phyloP scores from a whole-genome alignment of 1,140 invertebrate genomes.

The Solenopsis invicta region DNA sequence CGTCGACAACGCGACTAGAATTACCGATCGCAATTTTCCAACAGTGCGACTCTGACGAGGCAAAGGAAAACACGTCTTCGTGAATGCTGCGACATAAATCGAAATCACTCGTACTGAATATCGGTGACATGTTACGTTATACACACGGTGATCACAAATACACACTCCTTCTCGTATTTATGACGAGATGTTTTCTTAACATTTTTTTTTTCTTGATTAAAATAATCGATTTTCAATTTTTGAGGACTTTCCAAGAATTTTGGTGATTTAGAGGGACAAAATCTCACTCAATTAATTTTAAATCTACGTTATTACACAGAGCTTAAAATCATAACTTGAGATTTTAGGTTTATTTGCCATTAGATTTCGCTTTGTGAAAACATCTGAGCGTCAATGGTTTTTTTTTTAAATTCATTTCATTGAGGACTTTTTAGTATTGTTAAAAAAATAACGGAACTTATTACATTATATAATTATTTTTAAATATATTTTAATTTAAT shows the following conservation, averaged over 20 bases:
- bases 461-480: background rate
- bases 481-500: background rate
- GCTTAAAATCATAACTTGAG: background rate
- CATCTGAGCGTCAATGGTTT: background rate
- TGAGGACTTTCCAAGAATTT: background rate
- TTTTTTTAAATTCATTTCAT: background rate
- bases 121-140: slow-evolving; percentile 27
- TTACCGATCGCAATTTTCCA: slow-evolving; percentile 55
- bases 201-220: background rate
- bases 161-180: background rate
- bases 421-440: background rate
- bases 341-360: background rate
- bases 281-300: background rate
- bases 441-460: background rate
- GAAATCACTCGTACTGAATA: slow-evolving; percentile 43
- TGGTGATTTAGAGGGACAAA: background rate
- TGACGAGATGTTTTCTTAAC: background rate
- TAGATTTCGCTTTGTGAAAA: background rate
- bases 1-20: slow-evolving; percentile 47
- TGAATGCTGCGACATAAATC: slow-evolving; percentile 33
- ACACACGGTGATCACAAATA: slow-evolving; percentile 3
- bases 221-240: background rate
- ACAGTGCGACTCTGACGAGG: slow-evolving; percentile 18
- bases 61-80: slow-evolving; percentile 46
- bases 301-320: background rate